Percentiles rank a stretch among this genome's conserved stretches.
Evolutionary conservation across 2,797 vertebrate genomes (phyloP).

Genomic region (Lutjanus argentimaculatus): DNA sequence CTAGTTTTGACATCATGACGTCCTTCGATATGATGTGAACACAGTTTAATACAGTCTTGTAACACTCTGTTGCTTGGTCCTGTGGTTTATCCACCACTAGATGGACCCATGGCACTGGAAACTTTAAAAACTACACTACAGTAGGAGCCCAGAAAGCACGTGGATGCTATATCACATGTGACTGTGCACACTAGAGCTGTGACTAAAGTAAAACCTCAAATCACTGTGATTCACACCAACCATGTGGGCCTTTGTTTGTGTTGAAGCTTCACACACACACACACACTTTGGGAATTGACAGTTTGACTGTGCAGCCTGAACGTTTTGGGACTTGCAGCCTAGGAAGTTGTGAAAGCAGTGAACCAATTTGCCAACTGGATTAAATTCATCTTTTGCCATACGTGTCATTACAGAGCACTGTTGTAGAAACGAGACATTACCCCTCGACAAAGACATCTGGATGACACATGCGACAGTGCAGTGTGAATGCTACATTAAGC

Average conservation of each 20-base stretch:
- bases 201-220: slow-evolving; percentile 39
- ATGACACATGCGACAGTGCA: slow-evolving; percentile 63
- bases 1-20: slow-evolving; percentile 59
- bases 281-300: slow-evolving; percentile 20
- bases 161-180: slow-evolving; percentile 27
- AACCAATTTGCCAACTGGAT: slow-evolving; percentile 37
- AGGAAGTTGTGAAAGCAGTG: slow-evolving; percentile 25
- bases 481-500: slow-evolving; percentile 81
- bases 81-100: slow-evolving; percentile 64
- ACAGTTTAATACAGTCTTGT: slow-evolving; percentile 26
- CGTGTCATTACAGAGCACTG: slow-evolving; percentile 49
- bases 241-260: slow-evolving; percentile 20
- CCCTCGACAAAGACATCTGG: slow-evolving; percentile 55
- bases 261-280: slow-evolving; percentile 28
- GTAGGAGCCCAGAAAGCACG: slow-evolving; percentile 11
- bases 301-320: slow-evolving; percentile 25
- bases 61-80: slow-evolving; percentile 56
- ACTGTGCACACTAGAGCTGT: slow-evolving; percentile 24
- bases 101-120: slow-evolving; percentile 75
- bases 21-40: slow-evolving; percentile 21
- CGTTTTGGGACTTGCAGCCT: slow-evolving; percentile 9
- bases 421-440: slow-evolving; percentile 44
- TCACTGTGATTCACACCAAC: slow-evolving; percentile 37
- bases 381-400: slow-evolving; percentile 35
- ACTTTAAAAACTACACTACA: slow-evolving; percentile 29